phyloP scores from a whole-genome alignment of 2,797 vertebrate genomes.

The Pangasius larnaudii region DNA sequence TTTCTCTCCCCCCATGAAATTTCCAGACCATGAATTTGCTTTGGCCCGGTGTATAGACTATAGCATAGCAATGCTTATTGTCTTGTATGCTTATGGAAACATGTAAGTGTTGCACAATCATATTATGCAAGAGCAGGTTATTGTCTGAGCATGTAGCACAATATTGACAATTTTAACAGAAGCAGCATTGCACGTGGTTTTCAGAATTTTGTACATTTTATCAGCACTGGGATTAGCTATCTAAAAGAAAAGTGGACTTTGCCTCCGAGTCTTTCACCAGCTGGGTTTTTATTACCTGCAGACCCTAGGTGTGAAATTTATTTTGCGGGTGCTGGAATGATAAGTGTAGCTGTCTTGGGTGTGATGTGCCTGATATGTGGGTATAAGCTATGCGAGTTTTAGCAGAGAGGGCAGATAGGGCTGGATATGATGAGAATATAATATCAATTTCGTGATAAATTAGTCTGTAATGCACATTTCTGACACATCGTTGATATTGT shows the following conservation, averaged over 20 bases:
- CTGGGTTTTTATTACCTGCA: neutral
- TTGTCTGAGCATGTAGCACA: neutral
- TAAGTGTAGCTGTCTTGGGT: neutral
- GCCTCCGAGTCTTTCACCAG: neutral
- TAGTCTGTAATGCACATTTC: too few relatives aligned
- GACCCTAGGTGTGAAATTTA: too few relatives aligned
- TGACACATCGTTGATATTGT: too few relatives aligned
- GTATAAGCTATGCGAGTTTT: too few relatives aligned
- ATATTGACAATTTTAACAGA: neutral
- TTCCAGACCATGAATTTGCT: neutral
- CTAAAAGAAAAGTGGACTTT: neutral
- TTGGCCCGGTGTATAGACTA: neutral
- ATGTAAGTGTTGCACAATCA: neutral
- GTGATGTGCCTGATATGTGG: neutral
- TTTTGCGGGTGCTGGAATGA: neutral
- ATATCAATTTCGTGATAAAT: too few relatives aligned
- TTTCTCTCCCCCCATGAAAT: neutral
- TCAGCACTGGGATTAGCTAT: neutral
- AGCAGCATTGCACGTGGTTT: neutral
- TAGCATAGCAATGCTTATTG: neutral
- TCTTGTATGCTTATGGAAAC: neutral
- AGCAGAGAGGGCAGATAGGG: too few relatives aligned
- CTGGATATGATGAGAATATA: too few relatives aligned
- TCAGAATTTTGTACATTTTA: neutral
- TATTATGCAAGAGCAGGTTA: neutral